These are phyloP conservation scores for Carassius gibelio DNA, from an alignment of 2,113 vertebrate genomes.

Conservation along the genomic window DNA sequence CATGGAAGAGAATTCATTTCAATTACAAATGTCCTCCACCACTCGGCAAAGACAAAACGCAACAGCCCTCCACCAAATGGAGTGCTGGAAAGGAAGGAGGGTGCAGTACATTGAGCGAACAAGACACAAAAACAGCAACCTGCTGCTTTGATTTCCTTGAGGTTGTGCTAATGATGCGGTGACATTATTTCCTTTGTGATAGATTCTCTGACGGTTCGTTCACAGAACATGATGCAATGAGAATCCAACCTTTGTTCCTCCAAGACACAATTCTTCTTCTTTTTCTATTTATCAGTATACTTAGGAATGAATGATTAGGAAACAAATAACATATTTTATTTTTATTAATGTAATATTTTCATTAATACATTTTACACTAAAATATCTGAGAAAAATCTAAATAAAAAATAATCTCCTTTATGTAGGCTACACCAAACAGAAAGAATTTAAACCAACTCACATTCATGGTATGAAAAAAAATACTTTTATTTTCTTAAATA, in stretches of 20 bases:
- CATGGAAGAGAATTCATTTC: constrained; percentile 43
- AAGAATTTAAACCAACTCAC: background rate
- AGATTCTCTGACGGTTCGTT: background rate
- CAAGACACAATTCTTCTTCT: background rate
- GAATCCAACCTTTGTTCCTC: background rate
- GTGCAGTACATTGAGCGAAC: background rate
- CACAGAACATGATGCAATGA: constrained; percentile 9
- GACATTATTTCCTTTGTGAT: constrained; percentile 55
- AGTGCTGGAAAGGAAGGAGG: constrained; percentile 26
- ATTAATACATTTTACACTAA: background rate
- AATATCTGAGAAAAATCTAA: background rate
- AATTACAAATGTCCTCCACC: constrained; percentile 38
- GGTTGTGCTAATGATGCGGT: constrained; percentile 40
- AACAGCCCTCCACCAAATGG: background rate
- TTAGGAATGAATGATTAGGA: background rate
- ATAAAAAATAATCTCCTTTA: too few relatives aligned
- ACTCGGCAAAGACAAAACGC: background rate
- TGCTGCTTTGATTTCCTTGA: constrained; percentile 45
- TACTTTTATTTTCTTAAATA: background rate
- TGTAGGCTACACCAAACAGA: too few relatives aligned
- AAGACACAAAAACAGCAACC: constrained; percentile 36
- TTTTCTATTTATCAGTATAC: background rate
- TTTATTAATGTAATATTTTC: background rate
- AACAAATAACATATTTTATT: background rate
- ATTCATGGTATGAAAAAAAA: background rate